Conservation (phyloP, 2,113 vertebrate species). For the Tetrao urogallus region DNA sequence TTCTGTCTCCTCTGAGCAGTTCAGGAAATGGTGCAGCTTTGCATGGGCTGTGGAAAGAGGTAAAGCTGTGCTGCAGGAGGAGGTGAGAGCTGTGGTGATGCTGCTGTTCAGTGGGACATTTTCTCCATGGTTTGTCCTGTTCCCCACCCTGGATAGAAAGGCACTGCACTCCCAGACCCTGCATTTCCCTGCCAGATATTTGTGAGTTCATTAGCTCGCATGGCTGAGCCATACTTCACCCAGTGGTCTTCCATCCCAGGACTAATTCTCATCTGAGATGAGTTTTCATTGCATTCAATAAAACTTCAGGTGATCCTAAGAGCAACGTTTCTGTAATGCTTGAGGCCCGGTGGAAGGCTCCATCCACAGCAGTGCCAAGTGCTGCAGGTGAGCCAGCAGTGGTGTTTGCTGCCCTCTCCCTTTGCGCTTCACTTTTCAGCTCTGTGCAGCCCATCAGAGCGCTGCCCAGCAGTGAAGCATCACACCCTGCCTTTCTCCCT, state of each 20-base stretch:
- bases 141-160: background rate
- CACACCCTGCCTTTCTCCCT: rapidly evolving
- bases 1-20: background rate
- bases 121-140: background rate
- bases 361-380: background rate
- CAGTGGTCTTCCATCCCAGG: background rate
- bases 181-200: rapidly evolving
- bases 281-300: conserved; percentile 23
- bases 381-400: no score
- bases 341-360: background rate
- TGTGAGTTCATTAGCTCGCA: background rate
- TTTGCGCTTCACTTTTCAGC: no score
- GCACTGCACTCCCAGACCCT: background rate
- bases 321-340: background rate
- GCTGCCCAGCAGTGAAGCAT: rapidly evolving
- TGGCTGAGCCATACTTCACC: background rate
- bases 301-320: conserved; percentile 13
- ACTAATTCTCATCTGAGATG: background rate
- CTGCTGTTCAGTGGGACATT: background rate
- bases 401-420: no score
- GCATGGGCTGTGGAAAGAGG: background rate
- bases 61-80: background rate
- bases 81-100: rapidly evolving
- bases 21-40: background rate
- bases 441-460: background rate